Conservation (phyloP, 2,797 vertebrate species). For the Nyctibius grandis region DNA sequence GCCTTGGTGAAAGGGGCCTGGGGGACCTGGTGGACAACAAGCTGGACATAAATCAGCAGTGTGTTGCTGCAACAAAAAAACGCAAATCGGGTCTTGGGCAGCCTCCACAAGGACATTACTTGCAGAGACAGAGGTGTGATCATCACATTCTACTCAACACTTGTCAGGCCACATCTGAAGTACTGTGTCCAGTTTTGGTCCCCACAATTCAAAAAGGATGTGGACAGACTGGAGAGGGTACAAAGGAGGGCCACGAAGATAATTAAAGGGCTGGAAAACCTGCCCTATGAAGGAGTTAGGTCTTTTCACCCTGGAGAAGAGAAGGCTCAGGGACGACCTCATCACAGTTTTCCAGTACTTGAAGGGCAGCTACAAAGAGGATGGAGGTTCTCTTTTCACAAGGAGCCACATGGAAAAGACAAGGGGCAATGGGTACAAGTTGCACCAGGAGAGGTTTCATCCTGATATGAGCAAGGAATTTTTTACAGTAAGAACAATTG, state of each 20-base stretch:
- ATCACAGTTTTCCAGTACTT: not conserved
- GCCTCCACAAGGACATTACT: not conserved
- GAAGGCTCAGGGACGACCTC: not conserved
- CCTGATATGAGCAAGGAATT: not conserved
- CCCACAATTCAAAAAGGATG: not conserved
- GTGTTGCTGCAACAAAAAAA: not conserved
- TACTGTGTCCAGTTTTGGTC: not conserved
- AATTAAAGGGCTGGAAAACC: not conserved
- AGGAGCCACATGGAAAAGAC: not conserved
- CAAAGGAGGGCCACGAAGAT: not conserved
- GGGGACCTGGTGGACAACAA: not conserved
- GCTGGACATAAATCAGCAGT: not conserved
- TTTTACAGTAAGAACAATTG: not conserved
- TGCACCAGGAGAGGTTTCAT: not conserved
- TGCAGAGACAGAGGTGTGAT: not conserved
- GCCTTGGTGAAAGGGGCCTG: not conserved
- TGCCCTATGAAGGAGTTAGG: not conserved
- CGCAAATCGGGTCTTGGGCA: not conserved
- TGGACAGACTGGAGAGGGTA: not conserved
- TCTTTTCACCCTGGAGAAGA: not conserved
- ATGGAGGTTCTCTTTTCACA: not conserved
- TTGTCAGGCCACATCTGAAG: not conserved
- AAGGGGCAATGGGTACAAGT: not conserved
- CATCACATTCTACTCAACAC: not conserved
- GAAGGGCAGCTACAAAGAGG: not conserved